Conservation (phyloP, 2,888 invertebrate genomes). For the Monopis laevigella region DNA sequence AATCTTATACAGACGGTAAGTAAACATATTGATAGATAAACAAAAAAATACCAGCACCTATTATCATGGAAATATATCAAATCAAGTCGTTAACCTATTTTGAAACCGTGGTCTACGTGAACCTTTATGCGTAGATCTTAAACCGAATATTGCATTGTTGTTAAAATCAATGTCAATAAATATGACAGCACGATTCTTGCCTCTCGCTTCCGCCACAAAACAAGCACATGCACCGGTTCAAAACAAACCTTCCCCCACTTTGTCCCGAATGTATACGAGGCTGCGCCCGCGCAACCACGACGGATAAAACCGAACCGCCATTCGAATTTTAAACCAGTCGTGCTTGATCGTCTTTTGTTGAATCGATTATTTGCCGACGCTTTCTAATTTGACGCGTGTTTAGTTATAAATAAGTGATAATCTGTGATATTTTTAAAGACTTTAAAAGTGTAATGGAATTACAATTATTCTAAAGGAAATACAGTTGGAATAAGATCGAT, state of each 20-base stretch:
- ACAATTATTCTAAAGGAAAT: too few relatives aligned
- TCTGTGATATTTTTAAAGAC: constrained; percentile 4
- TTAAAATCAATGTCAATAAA: constrained; percentile 6
- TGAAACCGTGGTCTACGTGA: constrained; percentile 37
- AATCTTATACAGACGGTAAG: not conserved
- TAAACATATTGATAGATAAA: constrained; percentile 8
- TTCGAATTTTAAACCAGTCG: constrained; percentile 38
- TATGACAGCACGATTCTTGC: not conserved
- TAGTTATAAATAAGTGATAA: not conserved
- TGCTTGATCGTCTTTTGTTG: constrained; percentile 12
- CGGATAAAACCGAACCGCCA: constrained; percentile 42
- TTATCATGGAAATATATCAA: constrained; percentile 2
- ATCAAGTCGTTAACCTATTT: constrained; percentile 37
- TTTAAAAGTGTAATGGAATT: too few relatives aligned
- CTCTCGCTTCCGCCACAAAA: constrained; percentile 14
- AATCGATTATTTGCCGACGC: constrained; percentile 1
- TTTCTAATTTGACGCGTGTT: not conserved
- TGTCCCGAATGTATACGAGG: constrained; percentile 17
- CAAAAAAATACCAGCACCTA: not conserved
- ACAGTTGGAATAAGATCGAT: too few relatives aligned
- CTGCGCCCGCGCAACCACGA: constrained; percentile 2
- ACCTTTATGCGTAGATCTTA: constrained; percentile 24
- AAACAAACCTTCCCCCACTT: constrained; percentile 30
- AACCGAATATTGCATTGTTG: not conserved
- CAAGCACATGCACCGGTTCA: constrained; percentile 27